Evolutionary conservation across 1,140 invertebrate genomes (phyloP).

Genomic region (Dolichoris vasculosae): DNA sequence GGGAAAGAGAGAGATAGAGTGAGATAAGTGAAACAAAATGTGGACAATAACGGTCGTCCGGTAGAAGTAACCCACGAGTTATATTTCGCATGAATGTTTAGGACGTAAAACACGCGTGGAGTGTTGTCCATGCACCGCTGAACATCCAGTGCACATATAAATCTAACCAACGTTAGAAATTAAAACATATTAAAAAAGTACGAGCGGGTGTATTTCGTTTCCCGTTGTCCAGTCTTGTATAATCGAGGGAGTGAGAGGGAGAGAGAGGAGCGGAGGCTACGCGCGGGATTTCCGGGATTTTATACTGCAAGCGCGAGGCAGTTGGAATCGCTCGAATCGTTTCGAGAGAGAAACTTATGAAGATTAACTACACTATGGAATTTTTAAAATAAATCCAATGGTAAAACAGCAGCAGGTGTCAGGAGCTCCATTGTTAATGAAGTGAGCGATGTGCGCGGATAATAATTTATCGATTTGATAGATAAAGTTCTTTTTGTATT

Average conservation of each 20-base stretch:
- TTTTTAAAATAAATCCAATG: background rate
- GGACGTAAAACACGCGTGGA: constrained; percentile 17
- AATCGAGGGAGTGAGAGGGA: background rate
- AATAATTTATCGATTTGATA: no score
- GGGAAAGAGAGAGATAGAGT: background rate
- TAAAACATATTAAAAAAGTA: constrained; percentile 39
- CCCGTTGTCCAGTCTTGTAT: background rate
- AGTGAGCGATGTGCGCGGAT: no score
- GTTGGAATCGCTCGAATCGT: background rate
- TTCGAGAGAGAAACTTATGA: background rate
- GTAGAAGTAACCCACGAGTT: background rate
- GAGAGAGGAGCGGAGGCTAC: background rate
- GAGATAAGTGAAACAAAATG: background rate
- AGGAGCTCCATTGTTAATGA: background rate
- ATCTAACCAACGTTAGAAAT: constrained; percentile 20
- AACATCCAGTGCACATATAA: background rate
- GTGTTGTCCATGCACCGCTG: background rate
- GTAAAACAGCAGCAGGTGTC: background rate
- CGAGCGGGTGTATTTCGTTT: background rate
- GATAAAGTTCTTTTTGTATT: no score
- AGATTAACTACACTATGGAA: background rate
- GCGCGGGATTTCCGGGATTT: background rate
- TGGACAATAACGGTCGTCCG: background rate
- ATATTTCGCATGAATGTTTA: constrained; percentile 26
- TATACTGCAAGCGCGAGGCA: background rate